Percentiles rank a stretch among this genome's conserved stretches.
phyloP scores from a whole-genome alignment of 2,888 invertebrate species.

The Bedellia somnulentella region DNA sequence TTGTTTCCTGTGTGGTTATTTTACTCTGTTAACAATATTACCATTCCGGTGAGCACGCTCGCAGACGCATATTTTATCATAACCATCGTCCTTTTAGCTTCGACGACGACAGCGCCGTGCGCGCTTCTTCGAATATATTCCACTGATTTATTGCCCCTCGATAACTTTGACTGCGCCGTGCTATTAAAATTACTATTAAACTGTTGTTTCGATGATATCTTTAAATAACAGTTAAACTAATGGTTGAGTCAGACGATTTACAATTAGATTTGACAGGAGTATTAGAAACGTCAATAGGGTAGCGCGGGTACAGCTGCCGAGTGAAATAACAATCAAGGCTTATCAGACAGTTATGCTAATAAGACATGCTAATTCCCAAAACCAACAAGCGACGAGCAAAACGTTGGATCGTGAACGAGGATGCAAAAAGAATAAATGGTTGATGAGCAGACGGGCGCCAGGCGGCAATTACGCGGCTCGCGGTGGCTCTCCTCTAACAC shows the following conservation, averaged over 20 bases:
- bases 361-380: conserved; percentile 61
- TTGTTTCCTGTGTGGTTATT: conserved; percentile 44
- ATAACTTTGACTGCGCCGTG: conserved; percentile 12
- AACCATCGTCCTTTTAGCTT: conserved; percentile 18
- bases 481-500: conserved; percentile 8
- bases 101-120: conserved; percentile 18
- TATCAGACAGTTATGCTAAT: conserved; percentile 57
- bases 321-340: conserved; percentile 45
- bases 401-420: conserved; percentile 23
- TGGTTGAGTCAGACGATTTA: no score
- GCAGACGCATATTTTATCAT: conserved; percentile 48
- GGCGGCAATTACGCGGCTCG: conserved; percentile 35
- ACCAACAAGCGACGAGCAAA: conserved; percentile 49
- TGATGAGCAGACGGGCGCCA: conserved; percentile 49
- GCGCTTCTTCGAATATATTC: conserved; percentile 18
- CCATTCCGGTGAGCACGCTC: conserved; percentile 41
- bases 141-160: conserved; percentile 30
- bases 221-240: no score
- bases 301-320: conserved; percentile 26
- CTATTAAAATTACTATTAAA: conserved; percentile 4
- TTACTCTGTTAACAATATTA: conserved; percentile 57
- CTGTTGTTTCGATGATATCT: no score
- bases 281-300: no score
- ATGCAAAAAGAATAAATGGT: conserved; percentile 33
- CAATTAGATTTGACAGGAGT: no score